These are phyloP conservation scores for Spea multiplicata DNA, from an alignment of 2,113 vertebrate genomes.

Conservation along the genomic window DNA sequence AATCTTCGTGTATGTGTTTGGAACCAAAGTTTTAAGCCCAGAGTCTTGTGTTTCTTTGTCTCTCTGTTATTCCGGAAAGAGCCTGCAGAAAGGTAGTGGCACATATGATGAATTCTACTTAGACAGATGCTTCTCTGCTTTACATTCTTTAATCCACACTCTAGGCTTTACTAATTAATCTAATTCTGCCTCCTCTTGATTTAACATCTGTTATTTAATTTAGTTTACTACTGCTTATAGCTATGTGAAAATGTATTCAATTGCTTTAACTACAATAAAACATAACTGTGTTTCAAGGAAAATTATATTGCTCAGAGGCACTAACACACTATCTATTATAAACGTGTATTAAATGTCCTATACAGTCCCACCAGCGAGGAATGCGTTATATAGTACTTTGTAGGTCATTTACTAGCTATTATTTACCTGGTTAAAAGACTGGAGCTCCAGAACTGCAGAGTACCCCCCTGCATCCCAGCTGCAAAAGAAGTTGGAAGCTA, in stretches of 20 bases:
- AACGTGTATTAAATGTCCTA: too few relatives aligned
- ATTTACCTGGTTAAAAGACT: too few relatives aligned
- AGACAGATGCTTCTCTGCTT: constrained; percentile 36
- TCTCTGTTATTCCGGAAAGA: constrained; percentile 16
- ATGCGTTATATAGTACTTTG: too few relatives aligned
- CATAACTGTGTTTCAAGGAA: constrained; percentile 20
- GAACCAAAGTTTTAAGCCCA: neutral
- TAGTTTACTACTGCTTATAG: constrained; percentile 41
- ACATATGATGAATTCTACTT: constrained; percentile 40
- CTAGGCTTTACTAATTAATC: constrained; percentile 47
- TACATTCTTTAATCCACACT: constrained; percentile 38
- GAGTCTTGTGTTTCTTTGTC: neutral
- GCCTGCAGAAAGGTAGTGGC: constrained; percentile 32
- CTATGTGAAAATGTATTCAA: constrained; percentile 39
- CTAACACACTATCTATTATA: neutral
- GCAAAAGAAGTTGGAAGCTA: too few relatives aligned
- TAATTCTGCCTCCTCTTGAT: constrained; percentile 42
- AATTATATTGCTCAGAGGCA: constrained; percentile 11
- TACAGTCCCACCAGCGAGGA: too few relatives aligned
- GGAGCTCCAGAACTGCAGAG: too few relatives aligned
- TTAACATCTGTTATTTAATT: constrained; percentile 48
- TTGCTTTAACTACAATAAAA: constrained; percentile 23
- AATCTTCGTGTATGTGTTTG: neutral
- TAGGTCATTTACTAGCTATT: too few relatives aligned
- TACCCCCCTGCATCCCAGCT: too few relatives aligned